Evolutionary conservation across 2,888 invertebrate genomes (phyloP).

Genomic region (Phrixothrix hirtus): DNA sequence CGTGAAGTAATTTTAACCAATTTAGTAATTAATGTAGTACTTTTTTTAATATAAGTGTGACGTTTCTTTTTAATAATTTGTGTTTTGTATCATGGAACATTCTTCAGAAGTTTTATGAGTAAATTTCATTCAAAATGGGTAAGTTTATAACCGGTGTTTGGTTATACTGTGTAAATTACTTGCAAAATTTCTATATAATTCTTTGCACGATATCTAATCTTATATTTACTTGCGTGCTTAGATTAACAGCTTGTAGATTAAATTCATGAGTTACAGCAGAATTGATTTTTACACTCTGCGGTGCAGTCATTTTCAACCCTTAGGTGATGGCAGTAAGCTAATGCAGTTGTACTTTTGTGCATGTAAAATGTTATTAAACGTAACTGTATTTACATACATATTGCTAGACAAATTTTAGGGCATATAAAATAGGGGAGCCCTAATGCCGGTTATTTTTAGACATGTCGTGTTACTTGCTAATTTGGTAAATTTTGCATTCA

Average conservation of each 20-base stretch:
- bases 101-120: conserved; percentile 14
- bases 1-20: conserved; percentile 44
- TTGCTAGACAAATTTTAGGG: too few relatives aligned
- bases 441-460: conserved; percentile 19
- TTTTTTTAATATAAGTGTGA: conserved; percentile 35
- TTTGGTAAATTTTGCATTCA: conserved; percentile 21
- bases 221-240: conserved; percentile 14
- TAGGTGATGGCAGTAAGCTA: not conserved
- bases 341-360: too few relatives aligned
- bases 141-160: conserved; percentile 42
- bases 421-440: conserved; percentile 4
- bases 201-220: conserved; percentile 23
- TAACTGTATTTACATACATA: not conserved
- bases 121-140: conserved; percentile 45
- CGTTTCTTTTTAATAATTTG: conserved; percentile 37
- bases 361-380: too few relatives aligned
- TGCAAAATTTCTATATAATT: conserved; percentile 21
- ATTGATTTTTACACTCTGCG: conserved; percentile 14
- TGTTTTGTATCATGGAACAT: conserved; percentile 33
- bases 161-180: conserved; percentile 29
- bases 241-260: conserved; percentile 7
- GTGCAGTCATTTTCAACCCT: conserved; percentile 8
- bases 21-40: conserved; percentile 38
- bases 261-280: not conserved
- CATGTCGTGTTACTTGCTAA: conserved; percentile 19